Conservation (phyloP, 2,113 vertebrate genomes). For the Dromaius novaehollandiae region DNA sequence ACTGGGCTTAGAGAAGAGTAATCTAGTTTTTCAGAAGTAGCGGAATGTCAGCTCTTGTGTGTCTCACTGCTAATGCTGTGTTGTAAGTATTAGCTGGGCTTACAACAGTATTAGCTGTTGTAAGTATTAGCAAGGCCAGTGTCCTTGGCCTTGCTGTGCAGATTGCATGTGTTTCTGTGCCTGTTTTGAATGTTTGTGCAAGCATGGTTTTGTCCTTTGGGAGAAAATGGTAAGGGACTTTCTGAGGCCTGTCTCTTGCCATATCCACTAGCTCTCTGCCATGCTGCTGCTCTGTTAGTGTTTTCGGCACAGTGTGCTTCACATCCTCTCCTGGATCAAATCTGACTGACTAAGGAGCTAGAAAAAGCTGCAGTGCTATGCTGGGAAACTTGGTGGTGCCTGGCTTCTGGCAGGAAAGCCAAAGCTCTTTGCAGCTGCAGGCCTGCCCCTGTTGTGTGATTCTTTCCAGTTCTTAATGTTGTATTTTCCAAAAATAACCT, state of each 20-base stretch:
- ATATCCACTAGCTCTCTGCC: background rate
- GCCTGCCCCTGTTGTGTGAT: background rate
- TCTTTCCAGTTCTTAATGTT: background rate
- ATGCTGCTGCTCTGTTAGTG: fast-evolving
- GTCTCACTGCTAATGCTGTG: background rate
- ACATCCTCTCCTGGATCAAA: background rate
- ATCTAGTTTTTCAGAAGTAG: background rate
- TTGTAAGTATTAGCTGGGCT: background rate
- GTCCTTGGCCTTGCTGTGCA: fast-evolving
- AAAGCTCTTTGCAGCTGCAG: background rate
- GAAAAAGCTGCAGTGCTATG: background rate
- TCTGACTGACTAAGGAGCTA: background rate
- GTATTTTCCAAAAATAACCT: background rate
- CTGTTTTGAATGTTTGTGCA: background rate
- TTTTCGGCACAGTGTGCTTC: background rate
- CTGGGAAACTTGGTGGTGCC: background rate
- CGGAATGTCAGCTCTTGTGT: background rate
- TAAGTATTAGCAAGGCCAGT: background rate
- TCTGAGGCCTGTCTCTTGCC: background rate
- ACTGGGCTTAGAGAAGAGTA: background rate
- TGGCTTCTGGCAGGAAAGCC: background rate
- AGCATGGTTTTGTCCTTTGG: background rate
- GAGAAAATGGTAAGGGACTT: fast-evolving
- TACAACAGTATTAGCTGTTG: too few relatives aligned
- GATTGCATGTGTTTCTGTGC: background rate